Evolutionary conservation across 2,113 vertebrate species (phyloP).

Genomic region (Triplophysa tibetana): DNA sequence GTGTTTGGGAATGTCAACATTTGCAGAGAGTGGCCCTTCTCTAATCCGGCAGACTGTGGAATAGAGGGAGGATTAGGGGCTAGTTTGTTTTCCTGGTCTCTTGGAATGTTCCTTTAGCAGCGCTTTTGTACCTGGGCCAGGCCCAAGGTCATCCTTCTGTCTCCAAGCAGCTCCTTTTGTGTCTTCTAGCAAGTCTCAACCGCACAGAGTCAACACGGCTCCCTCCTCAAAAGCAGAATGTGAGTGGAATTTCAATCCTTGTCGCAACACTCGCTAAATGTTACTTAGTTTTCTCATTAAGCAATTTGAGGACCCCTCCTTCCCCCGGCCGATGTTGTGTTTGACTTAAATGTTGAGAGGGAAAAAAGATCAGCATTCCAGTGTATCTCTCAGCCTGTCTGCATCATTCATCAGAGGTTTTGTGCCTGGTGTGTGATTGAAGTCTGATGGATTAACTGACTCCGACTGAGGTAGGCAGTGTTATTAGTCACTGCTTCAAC

Average conservation of each 20-base stretch:
- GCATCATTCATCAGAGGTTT: slow-evolving; percentile 48
- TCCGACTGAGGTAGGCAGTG: slow-evolving; percentile 40
- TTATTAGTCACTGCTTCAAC: slow-evolving; percentile 29
- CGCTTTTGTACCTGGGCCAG: slow-evolving; percentile 49
- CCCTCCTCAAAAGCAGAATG: slow-evolving; percentile 44
- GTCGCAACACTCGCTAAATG: slow-evolving; percentile 50
- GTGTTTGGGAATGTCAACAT: slow-evolving; percentile 54
- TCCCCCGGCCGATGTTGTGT: slow-evolving; percentile 22
- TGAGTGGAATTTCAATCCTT: slow-evolving; percentile 54
- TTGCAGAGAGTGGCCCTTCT: slow-evolving; percentile 51
- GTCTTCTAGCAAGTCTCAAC: slow-evolving; percentile 51
- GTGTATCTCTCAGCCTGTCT: slow-evolving; percentile 44
- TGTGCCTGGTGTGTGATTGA: slow-evolving; percentile 45
- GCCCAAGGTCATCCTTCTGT: slow-evolving; percentile 45
- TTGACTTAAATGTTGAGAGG: slow-evolving; percentile 33
- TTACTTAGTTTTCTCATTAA: slow-evolving; percentile 55
- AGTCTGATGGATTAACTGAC: slow-evolving; percentile 44
- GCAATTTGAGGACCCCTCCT: slow-evolving; percentile 43
- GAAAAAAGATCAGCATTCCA: slow-evolving; percentile 35
- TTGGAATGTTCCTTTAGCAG: slow-evolving; percentile 49
- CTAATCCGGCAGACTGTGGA: slow-evolving; percentile 52
- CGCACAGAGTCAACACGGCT: slow-evolving; percentile 53
- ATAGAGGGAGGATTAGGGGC: slow-evolving; percentile 48
- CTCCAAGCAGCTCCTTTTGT: slow-evolving; percentile 50
- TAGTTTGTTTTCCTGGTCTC: slow-evolving; percentile 52